phyloP scores from a whole-genome alignment of 2,113 vertebrate genomes.

The Actenoides lindsayi region DNA sequence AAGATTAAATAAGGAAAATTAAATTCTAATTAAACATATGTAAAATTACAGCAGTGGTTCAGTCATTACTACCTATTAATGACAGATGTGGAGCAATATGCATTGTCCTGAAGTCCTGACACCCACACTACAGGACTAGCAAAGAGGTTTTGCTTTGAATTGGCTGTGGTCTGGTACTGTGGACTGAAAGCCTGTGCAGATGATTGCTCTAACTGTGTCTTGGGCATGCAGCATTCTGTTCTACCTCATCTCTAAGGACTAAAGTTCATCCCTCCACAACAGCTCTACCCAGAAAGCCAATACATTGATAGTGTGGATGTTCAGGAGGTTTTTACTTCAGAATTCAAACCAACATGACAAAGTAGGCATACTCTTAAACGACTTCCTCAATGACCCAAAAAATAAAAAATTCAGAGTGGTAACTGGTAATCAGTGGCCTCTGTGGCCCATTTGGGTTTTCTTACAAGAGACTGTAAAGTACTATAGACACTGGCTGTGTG shows the following conservation, averaged over 20 bases:
- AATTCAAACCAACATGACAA: background rate
- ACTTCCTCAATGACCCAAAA: background rate
- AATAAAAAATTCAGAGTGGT: background rate
- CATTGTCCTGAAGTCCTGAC: background rate
- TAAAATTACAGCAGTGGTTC: background rate
- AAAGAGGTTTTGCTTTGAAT: background rate
- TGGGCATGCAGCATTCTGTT: fast-evolving
- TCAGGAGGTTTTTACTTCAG: background rate
- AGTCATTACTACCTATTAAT: background rate
- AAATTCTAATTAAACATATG: background rate
- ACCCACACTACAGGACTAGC: no score
- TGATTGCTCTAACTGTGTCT: background rate
- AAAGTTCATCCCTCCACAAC: no score
- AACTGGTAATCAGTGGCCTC: background rate
- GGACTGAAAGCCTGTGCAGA: fast-evolving
- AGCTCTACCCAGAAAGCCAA: fast-evolving
- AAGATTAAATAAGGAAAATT: background rate
- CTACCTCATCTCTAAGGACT: fast-evolving
- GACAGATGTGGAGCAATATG: fast-evolving
- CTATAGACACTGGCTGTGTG: fast-evolving
- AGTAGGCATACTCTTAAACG: background rate
- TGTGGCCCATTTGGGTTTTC: background rate
- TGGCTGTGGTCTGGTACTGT: background rate
- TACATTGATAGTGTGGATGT: fast-evolving
- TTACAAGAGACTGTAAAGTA: background rate